A percentile compares a stretch with the other conserved stretches of the same genome.
Conservation (phyloP, 2,888 invertebrate species). For the Trachelus troglodyta region DNA sequence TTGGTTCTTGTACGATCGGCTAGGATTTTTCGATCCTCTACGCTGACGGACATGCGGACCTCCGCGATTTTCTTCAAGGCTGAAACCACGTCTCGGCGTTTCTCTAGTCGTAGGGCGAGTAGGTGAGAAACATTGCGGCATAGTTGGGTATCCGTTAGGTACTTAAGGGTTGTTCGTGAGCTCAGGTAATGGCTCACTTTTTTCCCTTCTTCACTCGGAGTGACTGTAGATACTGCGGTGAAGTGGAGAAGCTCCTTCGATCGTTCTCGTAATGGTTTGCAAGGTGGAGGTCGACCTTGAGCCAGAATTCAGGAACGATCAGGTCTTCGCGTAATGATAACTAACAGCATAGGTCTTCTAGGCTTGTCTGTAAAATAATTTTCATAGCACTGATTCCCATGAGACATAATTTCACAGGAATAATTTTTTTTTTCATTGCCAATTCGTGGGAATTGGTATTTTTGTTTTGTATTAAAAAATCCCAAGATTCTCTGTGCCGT, state of each 20-base stretch:
- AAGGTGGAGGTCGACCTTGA: not conserved
- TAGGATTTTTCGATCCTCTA: not conserved
- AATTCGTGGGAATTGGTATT: not conserved
- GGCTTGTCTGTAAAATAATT: not conserved
- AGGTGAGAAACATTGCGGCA: not conserved
- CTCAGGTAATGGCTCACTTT: not conserved
- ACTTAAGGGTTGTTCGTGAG: not conserved
- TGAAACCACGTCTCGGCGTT: not conserved
- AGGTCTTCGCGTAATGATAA: not conserved
- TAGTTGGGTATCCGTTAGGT: not conserved
- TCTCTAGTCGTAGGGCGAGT: not conserved
- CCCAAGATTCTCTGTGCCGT: not conserved
- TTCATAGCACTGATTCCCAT: not conserved
- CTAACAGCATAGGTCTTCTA: not conserved
- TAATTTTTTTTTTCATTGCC: not conserved
- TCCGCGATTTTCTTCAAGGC: not conserved
- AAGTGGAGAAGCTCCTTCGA: not conserved
- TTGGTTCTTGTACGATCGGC: not conserved
- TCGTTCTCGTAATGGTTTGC: not conserved
- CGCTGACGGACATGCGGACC: not conserved
- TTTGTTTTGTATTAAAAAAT: not conserved
- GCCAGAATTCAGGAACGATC: not conserved
- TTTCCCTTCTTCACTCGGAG: not conserved
- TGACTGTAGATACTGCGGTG: not conserved
- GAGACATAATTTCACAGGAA: not conserved